Conservation (phyloP, 2,113 vertebrate genomes). For the Pelobates fuscus region DNA sequence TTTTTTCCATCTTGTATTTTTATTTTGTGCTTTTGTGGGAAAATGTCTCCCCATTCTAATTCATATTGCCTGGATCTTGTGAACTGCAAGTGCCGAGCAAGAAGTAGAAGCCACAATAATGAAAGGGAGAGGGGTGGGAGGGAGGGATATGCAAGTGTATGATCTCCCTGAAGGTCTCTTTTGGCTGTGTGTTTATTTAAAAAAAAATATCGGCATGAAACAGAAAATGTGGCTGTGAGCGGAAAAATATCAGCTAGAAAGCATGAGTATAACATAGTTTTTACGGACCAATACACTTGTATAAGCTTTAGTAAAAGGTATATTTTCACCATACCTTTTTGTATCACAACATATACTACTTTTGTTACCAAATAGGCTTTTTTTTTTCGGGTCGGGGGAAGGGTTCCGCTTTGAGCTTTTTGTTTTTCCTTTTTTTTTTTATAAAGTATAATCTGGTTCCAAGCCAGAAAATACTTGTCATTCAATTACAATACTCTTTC, state of each 20-base stretch:
- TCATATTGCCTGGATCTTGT: slow-evolving; percentile 64
- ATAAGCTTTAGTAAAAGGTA: slow-evolving; percentile 99
- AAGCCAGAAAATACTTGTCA: slow-evolving; percentile 76
- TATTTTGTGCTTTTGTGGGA: slow-evolving; percentile 79
- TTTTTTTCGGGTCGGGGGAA: slow-evolving; percentile 62
- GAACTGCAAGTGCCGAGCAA: slow-evolving; percentile 72
- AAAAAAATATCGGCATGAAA: slow-evolving; percentile 70
- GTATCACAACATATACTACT: slow-evolving; percentile 94
- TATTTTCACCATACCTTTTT: slow-evolving; percentile 99
- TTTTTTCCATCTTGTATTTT: slow-evolving; percentile 52
- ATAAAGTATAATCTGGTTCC: slow-evolving; percentile 80
- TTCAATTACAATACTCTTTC: slow-evolving; percentile 78
- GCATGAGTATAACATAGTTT: slow-evolving; percentile 88
- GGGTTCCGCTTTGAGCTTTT: slow-evolving; percentile 67
- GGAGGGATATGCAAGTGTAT: slow-evolving; percentile 60
- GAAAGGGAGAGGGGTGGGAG: slow-evolving; percentile 69
- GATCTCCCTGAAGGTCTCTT: slow-evolving; percentile 72
- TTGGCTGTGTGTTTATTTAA: slow-evolving; percentile 69
- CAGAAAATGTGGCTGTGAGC: slow-evolving; percentile 76
- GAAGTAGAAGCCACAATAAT: slow-evolving; percentile 74
- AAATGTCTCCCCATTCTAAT: slow-evolving; percentile 70
- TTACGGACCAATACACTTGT: slow-evolving; percentile 99
- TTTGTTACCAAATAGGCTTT: slow-evolving; percentile 99
- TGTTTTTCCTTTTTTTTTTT: slow-evolving; percentile 68
- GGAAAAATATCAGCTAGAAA: slow-evolving; percentile 69